These are phyloP conservation scores for Danionella dracula DNA, from an alignment of 2,797 vertebrate genomes.

Conservation along the genomic window DNA sequence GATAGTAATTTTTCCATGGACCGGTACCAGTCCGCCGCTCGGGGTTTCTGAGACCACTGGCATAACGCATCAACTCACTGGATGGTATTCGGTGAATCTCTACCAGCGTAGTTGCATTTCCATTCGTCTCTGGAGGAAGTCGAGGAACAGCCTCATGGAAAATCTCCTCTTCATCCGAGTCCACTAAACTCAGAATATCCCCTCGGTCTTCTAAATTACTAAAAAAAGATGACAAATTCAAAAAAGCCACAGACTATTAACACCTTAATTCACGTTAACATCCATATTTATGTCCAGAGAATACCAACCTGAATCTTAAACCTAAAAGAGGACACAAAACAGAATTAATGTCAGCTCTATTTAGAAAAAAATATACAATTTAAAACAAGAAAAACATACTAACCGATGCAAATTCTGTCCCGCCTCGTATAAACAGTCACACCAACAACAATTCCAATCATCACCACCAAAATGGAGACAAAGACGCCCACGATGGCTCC, in stretches of 20 bases:
- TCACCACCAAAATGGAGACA: constrained; percentile 61
- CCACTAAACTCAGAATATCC: constrained; percentile 83
- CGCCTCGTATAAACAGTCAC: constrained; percentile 57
- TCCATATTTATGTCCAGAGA: neutral
- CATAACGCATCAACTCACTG: too few relatives aligned
- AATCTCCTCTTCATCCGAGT: constrained; percentile 81
- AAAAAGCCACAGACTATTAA: neutral
- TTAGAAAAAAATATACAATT: neutral
- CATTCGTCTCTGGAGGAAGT: constrained; percentile 61
- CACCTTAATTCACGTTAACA: neutral
- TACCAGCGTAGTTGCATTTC: constrained; percentile 59
- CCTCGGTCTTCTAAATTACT: constrained; percentile 56
- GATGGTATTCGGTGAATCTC: constrained; percentile 67
- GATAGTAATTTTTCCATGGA: too few relatives aligned
- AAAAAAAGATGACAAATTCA: too few relatives aligned
- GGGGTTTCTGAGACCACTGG: too few relatives aligned
- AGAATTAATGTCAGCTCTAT: neutral
- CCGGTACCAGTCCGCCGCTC: too few relatives aligned
- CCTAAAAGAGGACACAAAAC: constrained; percentile 51
- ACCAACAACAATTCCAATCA: constrained; percentile 48
- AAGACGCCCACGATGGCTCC: constrained; percentile 66
- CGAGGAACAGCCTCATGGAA: constrained; percentile 58
- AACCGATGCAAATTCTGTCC: constrained; percentile 69
- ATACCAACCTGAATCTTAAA: constrained; percentile 61
- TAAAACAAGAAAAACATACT: neutral